Percentiles rank a stretch among this genome's conserved stretches.
phyloP scores from a whole-genome alignment of 2,113 vertebrate species.

The Cyphomyrus plagiostoma region DNA sequence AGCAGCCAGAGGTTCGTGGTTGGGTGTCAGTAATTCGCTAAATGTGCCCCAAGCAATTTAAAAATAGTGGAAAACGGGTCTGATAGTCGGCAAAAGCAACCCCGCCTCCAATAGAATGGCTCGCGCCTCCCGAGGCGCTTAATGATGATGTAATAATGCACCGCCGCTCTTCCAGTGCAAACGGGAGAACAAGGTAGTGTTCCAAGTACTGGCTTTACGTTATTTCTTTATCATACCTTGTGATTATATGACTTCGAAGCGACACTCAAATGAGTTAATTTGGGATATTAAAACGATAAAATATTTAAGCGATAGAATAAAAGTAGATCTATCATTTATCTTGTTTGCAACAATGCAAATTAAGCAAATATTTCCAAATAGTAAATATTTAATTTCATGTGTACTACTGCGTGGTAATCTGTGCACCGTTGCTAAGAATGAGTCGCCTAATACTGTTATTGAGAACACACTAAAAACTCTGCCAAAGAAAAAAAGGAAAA shows the following conservation, averaged over 20 bases:
- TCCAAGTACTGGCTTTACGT: not conserved
- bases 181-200: not conserved
- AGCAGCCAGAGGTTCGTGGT: not conserved
- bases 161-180: not conserved
- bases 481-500: conserved; percentile 27
- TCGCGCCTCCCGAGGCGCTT: not conserved
- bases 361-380: not conserved
- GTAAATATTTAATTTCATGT: not conserved
- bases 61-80: not conserved
- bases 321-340: not conserved
- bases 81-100: not conserved
- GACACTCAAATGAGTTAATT: not conserved
- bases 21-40: not conserved
- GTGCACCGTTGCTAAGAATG: not conserved
- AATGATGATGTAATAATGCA: not conserved
- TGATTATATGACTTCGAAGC: not conserved
- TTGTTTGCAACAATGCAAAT: not conserved
- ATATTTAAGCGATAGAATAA: not conserved
- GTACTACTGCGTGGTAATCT: not conserved
- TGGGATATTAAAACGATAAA: not conserved
- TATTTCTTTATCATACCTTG: not conserved
- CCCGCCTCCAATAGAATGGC: not conserved
- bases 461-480: not conserved
- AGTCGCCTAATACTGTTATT: not conserved
- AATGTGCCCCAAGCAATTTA: not conserved